These are phyloP conservation scores for Nothoprocta perdicaria DNA, from an alignment of 2,113 vertebrate genomes.

Conservation along the genomic window DNA sequence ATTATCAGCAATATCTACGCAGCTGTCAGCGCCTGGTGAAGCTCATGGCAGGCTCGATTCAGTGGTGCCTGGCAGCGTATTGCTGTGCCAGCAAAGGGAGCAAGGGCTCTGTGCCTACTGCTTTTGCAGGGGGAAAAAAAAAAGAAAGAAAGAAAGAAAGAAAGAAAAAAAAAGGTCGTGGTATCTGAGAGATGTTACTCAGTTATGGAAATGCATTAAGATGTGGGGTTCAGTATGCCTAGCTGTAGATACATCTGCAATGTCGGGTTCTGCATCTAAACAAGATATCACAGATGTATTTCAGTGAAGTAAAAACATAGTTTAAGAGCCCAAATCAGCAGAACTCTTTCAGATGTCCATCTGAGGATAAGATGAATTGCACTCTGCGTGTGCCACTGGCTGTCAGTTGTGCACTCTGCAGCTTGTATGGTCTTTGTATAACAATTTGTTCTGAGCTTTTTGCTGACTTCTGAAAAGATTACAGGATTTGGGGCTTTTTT, in stretches of 20 bases:
- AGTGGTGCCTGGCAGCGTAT: conserved; percentile 4
- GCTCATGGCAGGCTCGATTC: not conserved
- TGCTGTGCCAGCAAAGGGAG: conserved; percentile 6
- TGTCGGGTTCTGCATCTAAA: not conserved
- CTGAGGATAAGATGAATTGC: not conserved
- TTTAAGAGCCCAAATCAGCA: not conserved
- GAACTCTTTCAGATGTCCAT: not conserved
- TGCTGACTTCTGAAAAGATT: not conserved
- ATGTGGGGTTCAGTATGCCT: not conserved
- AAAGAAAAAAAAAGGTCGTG: not conserved
- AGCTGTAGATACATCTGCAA: not conserved
- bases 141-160: not conserved
- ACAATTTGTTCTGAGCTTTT: conserved; percentile 12
- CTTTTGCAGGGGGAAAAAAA: not conserved
- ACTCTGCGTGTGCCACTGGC: not conserved
- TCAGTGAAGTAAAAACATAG: not conserved
- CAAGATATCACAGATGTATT: not conserved
- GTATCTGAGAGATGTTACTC: not conserved
- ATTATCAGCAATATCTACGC: not conserved
- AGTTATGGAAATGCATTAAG: not conserved
- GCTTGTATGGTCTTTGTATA: not conserved
- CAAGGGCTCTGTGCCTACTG: conserved; percentile 17
- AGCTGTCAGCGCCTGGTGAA: conserved; percentile 24
- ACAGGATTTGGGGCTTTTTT: not conserved
- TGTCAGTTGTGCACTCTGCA: not conserved